Evolutionary conservation across 64 coral and sea anemone genomes (phyloP), one percentile per base, ranked within the genome.

Genomic region (Porites lutea): DNA sequence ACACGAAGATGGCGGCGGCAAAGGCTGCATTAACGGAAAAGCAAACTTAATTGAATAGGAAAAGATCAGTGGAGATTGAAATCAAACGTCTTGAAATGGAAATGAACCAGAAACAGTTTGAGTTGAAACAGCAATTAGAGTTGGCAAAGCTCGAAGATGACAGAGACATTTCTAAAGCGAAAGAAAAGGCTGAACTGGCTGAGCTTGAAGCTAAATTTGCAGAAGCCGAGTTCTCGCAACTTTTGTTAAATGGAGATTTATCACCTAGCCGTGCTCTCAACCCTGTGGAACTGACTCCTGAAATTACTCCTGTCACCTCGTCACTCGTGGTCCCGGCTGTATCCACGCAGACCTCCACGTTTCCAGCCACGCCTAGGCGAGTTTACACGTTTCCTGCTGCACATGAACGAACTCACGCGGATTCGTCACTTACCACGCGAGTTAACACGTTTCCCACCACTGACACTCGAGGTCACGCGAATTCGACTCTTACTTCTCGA

Each of bases 141-240:
- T 79, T 61, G 23, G 53, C 53, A 59, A 79, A 59, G 53, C 77
- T 59, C 10, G 53, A 79, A 79, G 52, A 54, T 11, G 55, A 79
- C 13, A 79, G 55, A 59, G 77, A 79, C 5, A 43, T 45, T 6
- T 18, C 20, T 4, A 0, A 79, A 59, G 77, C 77, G 9, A 79
- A 57, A 59, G 77, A 79, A 60, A 59, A 57, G 20, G 37, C 77
- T 12, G 77, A 60, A 57, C 8, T 79, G 52, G 77, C 77, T 21
- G 77, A 79, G 77, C 23, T 79, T 23, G 52, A 79, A 57, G 53
- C 18, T 59, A 79, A 79, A 57, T 79, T 79, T 18, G 77, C 20
- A 3, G 71, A 73, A 73, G 12, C 12, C 13, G 71, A 74, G 47
- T 15, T 45, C 47, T 45, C 71, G 10, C 10, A 44, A 46, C 14